These are phyloP conservation scores for Polymixis flavicincta DNA, from an alignment of 2,888 invertebrate genomes.

Conservation along the genomic window DNA sequence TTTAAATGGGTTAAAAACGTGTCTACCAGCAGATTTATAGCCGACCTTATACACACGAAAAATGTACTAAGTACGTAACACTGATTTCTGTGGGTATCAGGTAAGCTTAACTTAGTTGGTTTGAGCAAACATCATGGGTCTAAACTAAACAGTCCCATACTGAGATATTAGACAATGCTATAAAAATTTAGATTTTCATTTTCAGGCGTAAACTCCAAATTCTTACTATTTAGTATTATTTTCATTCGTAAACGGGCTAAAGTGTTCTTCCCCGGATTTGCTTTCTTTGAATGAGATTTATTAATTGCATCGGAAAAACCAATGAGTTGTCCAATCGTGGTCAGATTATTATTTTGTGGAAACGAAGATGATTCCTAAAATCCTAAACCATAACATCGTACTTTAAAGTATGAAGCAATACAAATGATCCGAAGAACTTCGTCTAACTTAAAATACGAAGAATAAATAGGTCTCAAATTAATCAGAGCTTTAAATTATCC, in stretches of 20 bases:
- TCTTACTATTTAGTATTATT: background rate
- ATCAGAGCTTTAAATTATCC: background rate
- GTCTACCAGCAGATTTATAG: background rate
- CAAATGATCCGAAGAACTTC: background rate
- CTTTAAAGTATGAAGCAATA: constrained; percentile 17
- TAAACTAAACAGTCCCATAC: background rate
- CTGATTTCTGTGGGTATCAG: background rate
- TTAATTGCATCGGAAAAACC: background rate
- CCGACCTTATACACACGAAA: no score
- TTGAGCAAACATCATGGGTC: no score
- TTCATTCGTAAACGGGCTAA: background rate
- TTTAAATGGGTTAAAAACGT: background rate
- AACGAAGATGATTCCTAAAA: background rate
- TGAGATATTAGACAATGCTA: no score
- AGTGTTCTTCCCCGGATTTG: background rate
- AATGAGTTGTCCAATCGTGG: background rate
- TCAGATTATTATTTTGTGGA: background rate
- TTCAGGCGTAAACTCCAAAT: background rate
- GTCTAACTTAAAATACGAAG: constrained; percentile 23
- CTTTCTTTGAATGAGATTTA: background rate
- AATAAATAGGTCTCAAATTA: constrained; percentile 18
- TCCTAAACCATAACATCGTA: background rate
- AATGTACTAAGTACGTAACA: no score
- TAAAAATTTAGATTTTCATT: background rate
- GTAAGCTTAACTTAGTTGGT: background rate